phyloP scores from a whole-genome alignment of 92 coral and sea anemone genomes.

The Chrysogorgia sp. region DNA sequence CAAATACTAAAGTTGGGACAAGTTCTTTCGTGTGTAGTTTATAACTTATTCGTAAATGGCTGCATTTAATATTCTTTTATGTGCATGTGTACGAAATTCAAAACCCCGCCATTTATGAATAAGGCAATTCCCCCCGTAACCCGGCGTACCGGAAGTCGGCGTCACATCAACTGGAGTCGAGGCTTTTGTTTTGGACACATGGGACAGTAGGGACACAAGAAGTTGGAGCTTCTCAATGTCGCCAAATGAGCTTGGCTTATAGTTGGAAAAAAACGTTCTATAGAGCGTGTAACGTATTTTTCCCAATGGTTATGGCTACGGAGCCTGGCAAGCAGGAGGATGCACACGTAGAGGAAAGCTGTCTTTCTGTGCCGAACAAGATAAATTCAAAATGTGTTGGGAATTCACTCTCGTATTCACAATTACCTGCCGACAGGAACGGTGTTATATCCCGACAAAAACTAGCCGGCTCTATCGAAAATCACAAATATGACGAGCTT shows the following conservation, averaged over 20 bases:
- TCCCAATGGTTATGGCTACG: slow-evolving; percentile 96
- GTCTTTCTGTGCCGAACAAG: slow-evolving; percentile 80
- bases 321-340: slow-evolving; percentile 51
- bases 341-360: slow-evolving; percentile 44
- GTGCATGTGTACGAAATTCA: too few species aligned
- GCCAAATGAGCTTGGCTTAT: slow-evolving; percentile 74
- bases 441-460: slow-evolving; percentile 31
- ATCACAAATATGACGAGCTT: slow-evolving; percentile 52
- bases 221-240: slow-evolving; percentile 22
- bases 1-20: too few species aligned
- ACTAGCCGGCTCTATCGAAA: slow-evolving; percentile 40
- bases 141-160: slow-evolving; percentile 35
- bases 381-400: slow-evolving; percentile 42
- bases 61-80: too few species aligned
- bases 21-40: too few species aligned
- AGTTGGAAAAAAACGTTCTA: slow-evolving; percentile 85
- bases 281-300: slow-evolving; percentile 81
- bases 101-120: too few species aligned
- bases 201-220: slow-evolving; percentile 12
- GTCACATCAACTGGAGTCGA: slow-evolving; percentile 10
- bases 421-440: slow-evolving; percentile 48
- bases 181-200: slow-evolving; percentile 47
- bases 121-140: too few species aligned
- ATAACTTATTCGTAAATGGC: too few species aligned
- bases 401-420: slow-evolving; percentile 50